Evolutionary conservation across 2,113 vertebrate species (phyloP).

Genomic region (Coregonus clupeaformis): DNA sequence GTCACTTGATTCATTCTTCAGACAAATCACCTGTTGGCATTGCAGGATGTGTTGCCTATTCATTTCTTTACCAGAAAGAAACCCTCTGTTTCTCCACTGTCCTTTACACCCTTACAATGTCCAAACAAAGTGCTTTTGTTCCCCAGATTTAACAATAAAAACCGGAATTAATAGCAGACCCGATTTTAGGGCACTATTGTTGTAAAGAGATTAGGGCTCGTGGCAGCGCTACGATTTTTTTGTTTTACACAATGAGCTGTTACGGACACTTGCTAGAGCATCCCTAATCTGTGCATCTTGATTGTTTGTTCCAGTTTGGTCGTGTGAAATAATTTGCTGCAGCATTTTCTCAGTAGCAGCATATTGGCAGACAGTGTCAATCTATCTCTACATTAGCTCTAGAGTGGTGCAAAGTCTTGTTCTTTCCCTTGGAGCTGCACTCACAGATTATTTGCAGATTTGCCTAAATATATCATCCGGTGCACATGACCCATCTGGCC

Average conservation of each 20-base stretch:
- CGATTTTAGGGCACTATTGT: conserved; percentile 41
- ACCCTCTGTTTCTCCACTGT: not conserved
- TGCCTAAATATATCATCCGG: not conserved
- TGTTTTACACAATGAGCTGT: not conserved
- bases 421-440: not conserved
- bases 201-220: conserved; percentile 56
- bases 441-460: conserved; percentile 11
- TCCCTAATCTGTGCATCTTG: conserved; percentile 4
- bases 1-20: not conserved
- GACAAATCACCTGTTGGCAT: not conserved
- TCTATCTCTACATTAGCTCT: not conserved
- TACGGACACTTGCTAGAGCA: conserved; percentile 13
- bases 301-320: conserved; percentile 18
- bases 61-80: not conserved
- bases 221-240: conserved; percentile 25
- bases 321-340: not conserved
- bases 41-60: not conserved
- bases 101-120: conserved; percentile 1
- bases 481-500: not conserved
- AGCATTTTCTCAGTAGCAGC: not conserved
- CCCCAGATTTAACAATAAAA: conserved; percentile 30
- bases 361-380: not conserved
- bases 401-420: not conserved
- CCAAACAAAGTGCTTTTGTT: conserved; percentile 41
- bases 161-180: conserved; percentile 10